A percentile compares a stretch with the other conserved stretches of the same genome.
Conservation (phyloP, 2,888 invertebrate species). For the Loripinus fragilis region DNA sequence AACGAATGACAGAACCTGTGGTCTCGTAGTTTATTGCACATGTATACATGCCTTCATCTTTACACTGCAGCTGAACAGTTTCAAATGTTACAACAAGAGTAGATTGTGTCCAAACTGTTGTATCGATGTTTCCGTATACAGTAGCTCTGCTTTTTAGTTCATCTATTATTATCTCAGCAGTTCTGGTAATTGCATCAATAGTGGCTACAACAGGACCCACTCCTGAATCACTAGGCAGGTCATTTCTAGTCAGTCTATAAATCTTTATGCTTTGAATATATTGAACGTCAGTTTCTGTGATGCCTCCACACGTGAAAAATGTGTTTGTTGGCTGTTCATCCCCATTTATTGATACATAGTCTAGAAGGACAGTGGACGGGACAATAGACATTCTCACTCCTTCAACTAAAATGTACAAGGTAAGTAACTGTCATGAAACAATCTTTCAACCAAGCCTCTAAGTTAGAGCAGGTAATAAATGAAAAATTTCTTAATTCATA, state of each 20-base stretch:
- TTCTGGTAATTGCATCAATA: no score
- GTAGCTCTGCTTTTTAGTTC: background rate
- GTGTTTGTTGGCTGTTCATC: background rate
- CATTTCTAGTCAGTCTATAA: background rate
- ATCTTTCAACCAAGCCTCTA: no score
- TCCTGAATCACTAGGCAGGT: background rate
- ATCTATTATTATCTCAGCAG: background rate
- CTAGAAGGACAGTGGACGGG: background rate
- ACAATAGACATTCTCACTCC: background rate
- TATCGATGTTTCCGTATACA: background rate
- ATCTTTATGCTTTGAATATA: background rate
- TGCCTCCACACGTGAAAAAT: background rate
- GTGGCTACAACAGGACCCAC: background rate
- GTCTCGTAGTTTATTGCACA: conserved; percentile 7
- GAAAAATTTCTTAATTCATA: no score
- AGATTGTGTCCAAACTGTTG: background rate
- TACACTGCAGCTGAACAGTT: background rate
- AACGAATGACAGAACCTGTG: background rate
- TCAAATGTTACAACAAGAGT: background rate
- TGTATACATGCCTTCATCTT: conserved; percentile 16
- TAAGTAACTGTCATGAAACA: no score
- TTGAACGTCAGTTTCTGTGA: background rate
- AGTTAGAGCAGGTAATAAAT: no score
- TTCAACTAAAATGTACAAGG: conserved; percentile 1
- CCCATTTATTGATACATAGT: background rate